Evolutionary conservation across 2,888 invertebrate genomes (phyloP), one percentile per base, ranked within the genome.

Genomic region (Scaptomyza parva): DNA sequence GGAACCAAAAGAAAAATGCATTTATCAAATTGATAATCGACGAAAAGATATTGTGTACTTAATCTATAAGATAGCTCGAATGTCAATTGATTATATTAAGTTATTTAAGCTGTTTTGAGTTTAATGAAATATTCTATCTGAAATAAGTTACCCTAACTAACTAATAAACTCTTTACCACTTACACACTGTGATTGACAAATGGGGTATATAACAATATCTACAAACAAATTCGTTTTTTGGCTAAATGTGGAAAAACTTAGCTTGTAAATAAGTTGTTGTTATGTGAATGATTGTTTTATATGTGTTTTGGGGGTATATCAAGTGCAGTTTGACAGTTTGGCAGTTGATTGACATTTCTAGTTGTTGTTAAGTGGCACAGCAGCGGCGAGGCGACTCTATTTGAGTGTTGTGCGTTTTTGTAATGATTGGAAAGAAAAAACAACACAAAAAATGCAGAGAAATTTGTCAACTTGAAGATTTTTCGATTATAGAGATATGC

Each of bases 291-390:
- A 14, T 50, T 59, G 24, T 51, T 43, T 55, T 33, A 22, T 52
- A 37, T 53, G 26, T 64, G 52, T 54, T 75, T 73, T 54, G 53
- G 53, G 78, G 68, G 47, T 74, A 74, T 67, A 74, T 78, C 78
- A 74, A 74, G 73, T 80, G 77, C 72, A 79, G 71, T 54, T 62
- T 83, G 81, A 81, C 88, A 81, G 88, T 66, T 68, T 88, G 80
- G 53, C 76, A 76, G 63, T 64, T 80, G 84, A 84, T 88, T 88
- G 84, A 82, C 84, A 87, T 88, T 88, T 84, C 88, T 83, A 85
- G 83, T 88, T 87, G 78, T 67, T 72, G 65, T 76, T 86, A 84
- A 84, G 89, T 84, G 89, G 89, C 83, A 82, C 88, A 33, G 33
- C n/a, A 2, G 28, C 26, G 3, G 26, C 30, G 30, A 12, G 30